Percentiles rank a stretch among this genome's conserved stretches.
Evolutionary conservation across 2,888 invertebrate species (phyloP).

Genomic region (Ariolimax columbianus): DNA sequence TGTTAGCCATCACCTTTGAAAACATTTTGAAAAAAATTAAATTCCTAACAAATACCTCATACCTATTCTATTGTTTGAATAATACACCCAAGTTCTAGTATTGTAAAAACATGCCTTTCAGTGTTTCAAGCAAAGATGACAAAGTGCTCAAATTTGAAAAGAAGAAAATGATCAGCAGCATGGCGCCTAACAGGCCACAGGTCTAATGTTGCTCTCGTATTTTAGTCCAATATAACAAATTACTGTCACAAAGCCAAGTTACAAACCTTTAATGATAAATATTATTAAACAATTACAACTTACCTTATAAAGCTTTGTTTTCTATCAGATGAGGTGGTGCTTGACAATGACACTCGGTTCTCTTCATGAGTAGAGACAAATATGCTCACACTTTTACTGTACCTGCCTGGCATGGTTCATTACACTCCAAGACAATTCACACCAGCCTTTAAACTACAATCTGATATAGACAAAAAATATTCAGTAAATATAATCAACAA

Average conservation of each 20-base stretch:
- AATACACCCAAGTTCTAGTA: no score
- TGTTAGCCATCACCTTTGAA: no score
- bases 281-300: not conserved
- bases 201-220: no score
- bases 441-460: not conserved
- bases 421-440: not conserved
- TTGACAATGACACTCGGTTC: not conserved
- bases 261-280: not conserved
- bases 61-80: no score
- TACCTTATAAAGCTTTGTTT: not conserved
- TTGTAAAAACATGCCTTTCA: no score
- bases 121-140: no score
- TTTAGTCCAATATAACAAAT: constrained; percentile 2
- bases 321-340: not conserved
- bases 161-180: no score
- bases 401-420: not conserved
- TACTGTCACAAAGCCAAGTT: not conserved
- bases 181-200: no score
- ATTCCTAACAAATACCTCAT: no score
- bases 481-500: not conserved
- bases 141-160: no score
- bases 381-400: constrained; percentile 27
- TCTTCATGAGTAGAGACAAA: not conserved
- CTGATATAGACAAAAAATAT: not conserved
- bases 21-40: no score